Conservation (phyloP, 2,888 invertebrate genomes). For the Tinea trinotella region DNA sequence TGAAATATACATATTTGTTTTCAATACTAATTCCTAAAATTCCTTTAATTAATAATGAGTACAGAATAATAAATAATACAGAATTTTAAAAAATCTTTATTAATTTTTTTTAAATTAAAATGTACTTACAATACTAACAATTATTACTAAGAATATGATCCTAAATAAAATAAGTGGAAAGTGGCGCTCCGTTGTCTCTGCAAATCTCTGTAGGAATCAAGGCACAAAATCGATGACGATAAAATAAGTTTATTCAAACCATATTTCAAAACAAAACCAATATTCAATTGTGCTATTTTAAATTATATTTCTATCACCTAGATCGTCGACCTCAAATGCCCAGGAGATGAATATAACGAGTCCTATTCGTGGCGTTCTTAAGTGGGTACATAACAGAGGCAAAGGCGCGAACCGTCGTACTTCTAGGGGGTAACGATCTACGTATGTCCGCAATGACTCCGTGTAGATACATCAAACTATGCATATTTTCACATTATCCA, state of each 20-base stretch:
- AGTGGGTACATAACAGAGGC: slow-evolving; percentile 12
- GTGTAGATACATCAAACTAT: neutral
- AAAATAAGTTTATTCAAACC: too few species aligned
- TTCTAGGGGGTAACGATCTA: slow-evolving; percentile 17
- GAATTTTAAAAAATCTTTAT: slow-evolving; percentile 33
- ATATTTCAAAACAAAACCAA: too few species aligned
- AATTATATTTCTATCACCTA: slow-evolving; percentile 14
- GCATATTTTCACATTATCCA: too few species aligned
- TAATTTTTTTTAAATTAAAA: too few species aligned
- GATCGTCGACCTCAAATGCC: slow-evolving; percentile 14
- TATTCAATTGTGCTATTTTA: neutral
- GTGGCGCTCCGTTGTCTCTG: too few species aligned
- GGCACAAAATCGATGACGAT: too few species aligned
- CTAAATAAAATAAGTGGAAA: too few species aligned
- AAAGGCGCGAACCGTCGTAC: slow-evolving; percentile 8
- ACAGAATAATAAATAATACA: too few species aligned
- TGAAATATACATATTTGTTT: neutral
- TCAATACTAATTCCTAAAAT: neutral
- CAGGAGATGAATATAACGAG: slow-evolving; percentile 16
- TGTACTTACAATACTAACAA: too few species aligned
- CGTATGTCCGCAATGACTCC: neutral
- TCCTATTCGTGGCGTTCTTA: slow-evolving; percentile 12
- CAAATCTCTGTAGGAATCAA: too few species aligned
- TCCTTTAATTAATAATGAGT: too few species aligned
- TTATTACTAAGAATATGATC: too few species aligned